Evolutionary conservation across 1,140 invertebrate genomes (phyloP), one percentile per base, ranked within the genome.

Genomic region (Drosophila mauritiana): DNA sequence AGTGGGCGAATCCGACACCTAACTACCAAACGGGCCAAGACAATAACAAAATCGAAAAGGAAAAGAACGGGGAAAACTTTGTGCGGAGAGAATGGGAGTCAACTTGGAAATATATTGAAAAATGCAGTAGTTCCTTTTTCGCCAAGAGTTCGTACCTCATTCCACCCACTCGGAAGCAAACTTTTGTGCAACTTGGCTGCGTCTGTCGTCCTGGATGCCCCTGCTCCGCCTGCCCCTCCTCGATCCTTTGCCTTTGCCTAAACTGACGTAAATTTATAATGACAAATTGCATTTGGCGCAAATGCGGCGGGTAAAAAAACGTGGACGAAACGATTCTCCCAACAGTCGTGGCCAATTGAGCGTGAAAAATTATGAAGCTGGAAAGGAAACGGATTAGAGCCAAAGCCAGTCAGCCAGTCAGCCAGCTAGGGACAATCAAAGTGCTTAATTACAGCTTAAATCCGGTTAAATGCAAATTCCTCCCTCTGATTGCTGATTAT

Each of bases 231-330:
- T 10, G 2, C 31, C 31, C 31, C 7, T 31, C 31, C 46, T 40
- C 36, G 37, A 31, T 40, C 17, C 73, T 51, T 57, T 68, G 70
- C 75, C 82, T 82, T 83, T 88, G 83, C 84, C 73, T 89, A 88
- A 88, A 88, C 84, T 89, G 84, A 88, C 83, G 83, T 88, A 88
- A 88, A 88, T 88, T 88, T 88, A 88, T 88, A 88, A 88, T 88
- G 84, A 88, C 84, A 88, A 88, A 88, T 88, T 88, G 84, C 84
- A 88, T 88, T 88, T 89, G 84, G 84, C 59, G 76, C 75, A 79
- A 86, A 78, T 78, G 78, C 81, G 68, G 76, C 68, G 68, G 59
- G 51, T 78, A 70, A 80, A 77, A 43, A 48, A 59, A 48, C 48
- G 27, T 65, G 56, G 55, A 40, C 37, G 25, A 51, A 49, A 25